Percentiles rank a stretch among this genome's conserved stretches.
Evolutionary conservation across 92 coral and sea anemone species (phyloP).

Genomic region (Hydrozoanthus gracilis): DNA sequence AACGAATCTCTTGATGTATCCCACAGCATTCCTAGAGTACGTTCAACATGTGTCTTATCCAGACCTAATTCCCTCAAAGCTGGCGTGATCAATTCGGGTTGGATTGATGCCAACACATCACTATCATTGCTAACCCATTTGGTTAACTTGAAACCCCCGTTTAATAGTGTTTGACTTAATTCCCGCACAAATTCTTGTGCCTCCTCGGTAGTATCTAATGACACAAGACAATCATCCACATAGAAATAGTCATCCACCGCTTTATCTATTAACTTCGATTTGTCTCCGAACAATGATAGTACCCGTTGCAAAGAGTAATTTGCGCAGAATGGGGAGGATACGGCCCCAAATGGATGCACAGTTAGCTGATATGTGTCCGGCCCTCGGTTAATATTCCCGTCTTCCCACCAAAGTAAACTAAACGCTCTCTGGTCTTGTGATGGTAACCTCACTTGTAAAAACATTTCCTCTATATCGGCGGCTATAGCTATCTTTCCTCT

Average conservation of each 20-base stretch:
- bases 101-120: not conserved
- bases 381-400: not conserved
- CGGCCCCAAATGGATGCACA: not conserved
- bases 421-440: not conserved
- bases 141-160: not conserved
- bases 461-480: constrained; percentile 42
- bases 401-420: constrained; percentile 3
- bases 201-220: not conserved
- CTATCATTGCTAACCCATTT: not conserved
- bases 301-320: too few relatives aligned
- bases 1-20: too few relatives aligned
- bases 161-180: not conserved
- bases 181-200: not conserved
- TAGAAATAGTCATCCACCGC: too few relatives aligned
- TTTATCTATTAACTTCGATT: too few relatives aligned
- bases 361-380: not conserved
- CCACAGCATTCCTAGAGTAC: too few relatives aligned
- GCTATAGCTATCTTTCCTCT: not conserved
- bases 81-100: too few relatives aligned
- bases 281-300: too few relatives aligned
- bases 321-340: not conserved
- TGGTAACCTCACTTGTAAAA: not conserved
- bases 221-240: not conserved
- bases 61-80: too few relatives aligned
- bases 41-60: too few relatives aligned